Conservation (phyloP, 2,888 invertebrate species). For the Morinoia aosen region DNA sequence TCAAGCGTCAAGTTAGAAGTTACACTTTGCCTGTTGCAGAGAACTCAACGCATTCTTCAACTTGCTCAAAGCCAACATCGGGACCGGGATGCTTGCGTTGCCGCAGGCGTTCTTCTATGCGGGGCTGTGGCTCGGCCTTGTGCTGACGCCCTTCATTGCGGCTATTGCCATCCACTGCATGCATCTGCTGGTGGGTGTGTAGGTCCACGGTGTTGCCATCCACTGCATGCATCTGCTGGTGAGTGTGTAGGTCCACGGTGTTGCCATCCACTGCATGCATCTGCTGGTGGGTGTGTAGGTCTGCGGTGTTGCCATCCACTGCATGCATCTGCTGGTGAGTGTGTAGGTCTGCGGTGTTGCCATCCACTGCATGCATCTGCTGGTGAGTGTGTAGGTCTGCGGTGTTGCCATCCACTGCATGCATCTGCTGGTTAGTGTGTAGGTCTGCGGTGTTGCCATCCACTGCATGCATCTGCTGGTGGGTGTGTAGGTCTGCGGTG, state of each 20-base stretch:
- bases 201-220: conserved; percentile 79
- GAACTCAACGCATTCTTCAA: conserved; percentile 74
- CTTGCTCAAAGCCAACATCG: conserved; percentile 89
- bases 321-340: conserved; percentile 89
- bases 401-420: conserved; percentile 91
- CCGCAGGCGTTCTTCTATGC: conserved; percentile 95
- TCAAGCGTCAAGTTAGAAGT: no score
- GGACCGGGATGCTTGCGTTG: conserved; percentile 97
- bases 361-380: conserved; percentile 92
- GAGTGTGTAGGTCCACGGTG: conserved; percentile 72
- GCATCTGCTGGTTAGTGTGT: conserved; percentile 83
- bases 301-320: conserved; percentile 84
- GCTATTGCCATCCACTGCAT: conserved; percentile 91
- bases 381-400: conserved; percentile 82
- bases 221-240: conserved; percentile 94
- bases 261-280: conserved; percentile 95
- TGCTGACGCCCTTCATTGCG: conserved; percentile 87
- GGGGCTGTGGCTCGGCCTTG: conserved; percentile 86
- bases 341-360: conserved; percentile 76
- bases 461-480: conserved; percentile 94
- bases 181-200: conserved; percentile 83
- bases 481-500: conserved; percentile 79
- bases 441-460: conserved; percentile 87
- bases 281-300: conserved; percentile 78
- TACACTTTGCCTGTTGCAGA: background rate